Base-by-base conservation (phyloP, 2,888 invertebrate species). In the Siphonodentalium dalli region DNA sequence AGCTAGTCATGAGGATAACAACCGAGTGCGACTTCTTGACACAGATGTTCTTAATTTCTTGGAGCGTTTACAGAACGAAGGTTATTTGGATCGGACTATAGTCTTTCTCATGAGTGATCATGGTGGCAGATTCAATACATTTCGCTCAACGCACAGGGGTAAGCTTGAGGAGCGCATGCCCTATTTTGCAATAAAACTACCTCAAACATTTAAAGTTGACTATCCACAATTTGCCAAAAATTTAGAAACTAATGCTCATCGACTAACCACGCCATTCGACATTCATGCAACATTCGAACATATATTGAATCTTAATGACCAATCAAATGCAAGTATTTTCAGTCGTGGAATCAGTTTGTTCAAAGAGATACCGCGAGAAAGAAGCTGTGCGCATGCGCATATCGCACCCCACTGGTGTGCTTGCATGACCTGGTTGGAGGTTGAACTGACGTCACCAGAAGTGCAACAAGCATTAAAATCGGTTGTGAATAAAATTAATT, bases 321-420 rank as follows among this genome's bases (percentile, higher is more conserved):
- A 26, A 11, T 31, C 27, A 24, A 28, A 9, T 9, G 62, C 41
- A 7, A 54, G 68, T 24, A 49, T 63, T n/a, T 40, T 49, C 0
- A 52, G 62, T 5, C 63, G 79, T 41, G 77, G 75, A 5, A 71
- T 78, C 37, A 80, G 79, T 47, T 61, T 80, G 28, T 75, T 82
- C 54, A 52, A 57, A 31, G 61, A 68, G 46, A 72, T 81, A 21
- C 90, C 93, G 0, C 73, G 82, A 9, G 87, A 88, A 63, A 85
- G 95, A 21, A 90, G 90, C 6, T 95, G 95, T 78, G 86, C 88
- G 4, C 88, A 92, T 78, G 96, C 96, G 0, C 91, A 89, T 48
- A 90, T 97, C 54, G 93, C 93, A 76, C 89, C 94, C 0, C 96
- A 97, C 78, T 97, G 96, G 96, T 97, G 97, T 78, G 89, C 93